These are phyloP conservation scores for Acronicta alni DNA, from an alignment of 2,888 invertebrate species.

Conservation along the genomic window DNA sequence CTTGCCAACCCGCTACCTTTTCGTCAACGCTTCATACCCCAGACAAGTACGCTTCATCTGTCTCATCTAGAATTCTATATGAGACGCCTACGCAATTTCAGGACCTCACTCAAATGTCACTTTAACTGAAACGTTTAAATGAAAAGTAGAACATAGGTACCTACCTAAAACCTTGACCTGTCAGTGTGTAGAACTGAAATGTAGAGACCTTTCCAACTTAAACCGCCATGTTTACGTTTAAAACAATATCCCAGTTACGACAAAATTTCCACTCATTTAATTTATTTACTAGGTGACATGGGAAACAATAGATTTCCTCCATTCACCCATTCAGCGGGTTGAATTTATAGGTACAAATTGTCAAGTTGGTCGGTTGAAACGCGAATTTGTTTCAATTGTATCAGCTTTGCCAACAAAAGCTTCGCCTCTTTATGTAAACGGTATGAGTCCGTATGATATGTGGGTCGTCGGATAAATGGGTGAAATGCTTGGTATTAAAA, in stretches of 20 bases:
- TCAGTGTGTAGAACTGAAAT: conserved; percentile 15
- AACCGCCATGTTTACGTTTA: conserved; percentile 17
- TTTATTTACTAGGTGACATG: conserved; percentile 49
- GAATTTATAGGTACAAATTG: conserved; percentile 60
- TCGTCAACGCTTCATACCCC: conserved; percentile 49
- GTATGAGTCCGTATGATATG: conserved; percentile 63
- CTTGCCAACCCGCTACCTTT: conserved; percentile 42
- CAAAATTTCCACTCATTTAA: conserved; percentile 31
- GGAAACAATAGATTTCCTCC: conserved; percentile 46
- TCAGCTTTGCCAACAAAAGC: conserved; percentile 68
- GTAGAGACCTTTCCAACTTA: conserved; percentile 16
- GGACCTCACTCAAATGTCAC: conserved; percentile 41
- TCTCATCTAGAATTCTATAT: conserved; percentile 38
- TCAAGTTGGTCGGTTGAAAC: conserved; percentile 56
- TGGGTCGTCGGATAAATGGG: conserved; percentile 60
- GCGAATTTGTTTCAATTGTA: conserved; percentile 70
- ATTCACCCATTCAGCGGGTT: conserved; percentile 52
- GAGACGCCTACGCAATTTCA: conserved; percentile 37
- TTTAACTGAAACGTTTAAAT: conserved; percentile 34
- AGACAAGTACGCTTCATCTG: conserved; percentile 27
- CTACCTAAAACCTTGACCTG: conserved; percentile 14
- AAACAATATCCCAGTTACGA: conserved; percentile 12
- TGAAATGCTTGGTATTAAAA: conserved; percentile 57
- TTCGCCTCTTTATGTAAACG: conserved; percentile 64
- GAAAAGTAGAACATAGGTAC: conserved; percentile 27